A percentile compares a stretch with the other conserved stretches of the same genome.
Evolutionary conservation across 2,797 vertebrate genomes (phyloP).

Genomic region (Moxostoma hubbsi): DNA sequence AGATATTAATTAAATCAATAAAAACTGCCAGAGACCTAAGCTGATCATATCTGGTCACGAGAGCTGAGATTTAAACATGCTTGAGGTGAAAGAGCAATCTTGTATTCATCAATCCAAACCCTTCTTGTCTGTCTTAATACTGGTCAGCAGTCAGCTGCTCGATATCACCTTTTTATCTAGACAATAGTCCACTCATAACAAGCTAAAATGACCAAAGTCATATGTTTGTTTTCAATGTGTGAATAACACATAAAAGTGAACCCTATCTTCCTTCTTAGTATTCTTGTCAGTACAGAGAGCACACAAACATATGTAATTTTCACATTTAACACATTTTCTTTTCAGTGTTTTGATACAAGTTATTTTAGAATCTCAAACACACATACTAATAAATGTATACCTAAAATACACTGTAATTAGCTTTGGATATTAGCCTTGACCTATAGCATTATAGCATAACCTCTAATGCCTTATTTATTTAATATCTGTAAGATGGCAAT

Average conservation of each 20-base stretch:
- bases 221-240: neutral
- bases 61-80: conserved; percentile 9
- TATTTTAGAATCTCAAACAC: no score
- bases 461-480: neutral
- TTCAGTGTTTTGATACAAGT: no score
- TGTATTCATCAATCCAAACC: conserved; percentile 4
- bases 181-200: neutral
- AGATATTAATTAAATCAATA: neutral
- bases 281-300: no score
- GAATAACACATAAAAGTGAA: neutral
- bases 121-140: neutral
- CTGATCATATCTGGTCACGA: neutral
- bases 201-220: conserved; percentile 7
- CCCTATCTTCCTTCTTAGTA: no score
- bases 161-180: neutral
- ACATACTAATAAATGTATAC: no score
- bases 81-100: neutral
- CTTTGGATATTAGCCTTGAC: neutral
- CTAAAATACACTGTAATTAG: no score
- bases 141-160: conserved; percentile 4
- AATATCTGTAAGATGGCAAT: neutral
- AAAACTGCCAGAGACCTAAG: neutral
- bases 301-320: no score
- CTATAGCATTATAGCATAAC: neutral
- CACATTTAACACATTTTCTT: no score